Base-by-base conservation (phyloP, 30 jellyfish, hydroid and myxozoan genomes). In the Chironex yamaguchii region DNA sequence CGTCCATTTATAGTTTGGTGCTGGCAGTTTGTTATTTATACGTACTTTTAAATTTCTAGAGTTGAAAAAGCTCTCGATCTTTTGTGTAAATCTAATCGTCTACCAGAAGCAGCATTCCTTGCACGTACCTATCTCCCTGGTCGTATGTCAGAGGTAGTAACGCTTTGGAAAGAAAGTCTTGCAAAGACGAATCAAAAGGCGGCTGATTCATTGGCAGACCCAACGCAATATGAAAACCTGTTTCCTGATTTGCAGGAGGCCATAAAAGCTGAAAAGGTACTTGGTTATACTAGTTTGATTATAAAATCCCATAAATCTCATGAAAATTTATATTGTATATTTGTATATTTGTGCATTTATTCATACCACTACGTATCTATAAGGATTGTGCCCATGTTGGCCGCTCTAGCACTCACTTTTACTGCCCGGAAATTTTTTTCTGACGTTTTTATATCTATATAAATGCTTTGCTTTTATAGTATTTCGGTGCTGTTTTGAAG, bases 181-280 rank as follows among this genome's bases (percentile, higher is more conserved):
- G 89, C 97, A 1, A 73, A 96, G 62, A 91, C 98, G 14, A 91
- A 91, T 89, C 87, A 91, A 52, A 96, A 96, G 78, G 98, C 98
- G 3, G 98, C 99, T 13, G 99, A 96, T 52, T 81, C 98, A 3
- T 87, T 96, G 67, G 99, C 99, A 48, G 99, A 96, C 81, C 99
- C 99, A 33, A 96, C 97, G 29, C 99, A 91, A 74, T 96, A 96
- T 33, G 95, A 93, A 27, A 96, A 96, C 77, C 73, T 96, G 76
- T 96, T 96, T 76, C 98, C 99, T 22, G 99, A 95, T 76, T 86
- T 95, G 33, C 99, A 95, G 75, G 95, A 95, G 29, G 99, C 99
- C 2, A 95, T 95, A 71, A 89, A 90, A 58, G 97, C 99, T 22
- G 99, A 95, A 90, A 48, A 79, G 86, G 99, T 93, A 27, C 1